Conservation (phyloP, 1,140 invertebrate genomes). For the Zaprionus lachaisei region DNA sequence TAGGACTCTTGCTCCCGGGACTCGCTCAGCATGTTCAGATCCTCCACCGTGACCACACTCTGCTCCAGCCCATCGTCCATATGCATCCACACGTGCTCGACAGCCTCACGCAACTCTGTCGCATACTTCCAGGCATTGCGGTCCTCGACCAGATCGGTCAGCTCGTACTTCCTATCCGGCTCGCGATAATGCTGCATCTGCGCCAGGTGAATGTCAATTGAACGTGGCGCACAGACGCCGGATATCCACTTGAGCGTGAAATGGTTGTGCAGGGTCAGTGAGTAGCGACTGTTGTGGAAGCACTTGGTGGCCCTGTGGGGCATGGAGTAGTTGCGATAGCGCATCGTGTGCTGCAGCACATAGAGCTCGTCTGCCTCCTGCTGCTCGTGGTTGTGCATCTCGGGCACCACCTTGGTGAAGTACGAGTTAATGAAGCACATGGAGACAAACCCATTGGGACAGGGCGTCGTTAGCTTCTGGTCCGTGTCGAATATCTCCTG, state of each 20-base stretch:
- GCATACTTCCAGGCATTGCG: constrained; percentile 61
- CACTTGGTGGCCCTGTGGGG: constrained; percentile 64
- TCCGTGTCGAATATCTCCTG: constrained; percentile 49
- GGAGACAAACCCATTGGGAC: constrained; percentile 31
- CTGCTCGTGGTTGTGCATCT: constrained; percentile 58
- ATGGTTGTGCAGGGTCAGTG: constrained; percentile 71
- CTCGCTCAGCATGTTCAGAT: constrained; percentile 38
- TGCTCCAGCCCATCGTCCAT: constrained; percentile 51
- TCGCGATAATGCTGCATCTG: constrained; percentile 76
- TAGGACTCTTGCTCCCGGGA: constrained; percentile 33
- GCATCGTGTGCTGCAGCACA: constrained; percentile 67
- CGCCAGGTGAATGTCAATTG: constrained; percentile 26
- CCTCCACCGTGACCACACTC: constrained; percentile 35
- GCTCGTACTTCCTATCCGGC: constrained; percentile 46
- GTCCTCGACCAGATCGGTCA: constrained; percentile 49
- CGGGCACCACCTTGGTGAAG: constrained; percentile 52
- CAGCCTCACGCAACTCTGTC: constrained; percentile 38
- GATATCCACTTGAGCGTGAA: constrained; percentile 55
- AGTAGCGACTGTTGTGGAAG: constrained; percentile 61
- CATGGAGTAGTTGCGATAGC: constrained; percentile 49
- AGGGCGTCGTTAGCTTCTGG: constrained; percentile 9
- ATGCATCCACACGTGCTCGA: constrained; percentile 59
- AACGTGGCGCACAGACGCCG: constrained; percentile 31
- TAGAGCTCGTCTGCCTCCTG: constrained; percentile 58
- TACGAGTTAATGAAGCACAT: constrained; percentile 67